These are phyloP conservation scores for Norana najaformis DNA, from an alignment of 2,888 invertebrate genomes.

Conservation along the genomic window DNA sequence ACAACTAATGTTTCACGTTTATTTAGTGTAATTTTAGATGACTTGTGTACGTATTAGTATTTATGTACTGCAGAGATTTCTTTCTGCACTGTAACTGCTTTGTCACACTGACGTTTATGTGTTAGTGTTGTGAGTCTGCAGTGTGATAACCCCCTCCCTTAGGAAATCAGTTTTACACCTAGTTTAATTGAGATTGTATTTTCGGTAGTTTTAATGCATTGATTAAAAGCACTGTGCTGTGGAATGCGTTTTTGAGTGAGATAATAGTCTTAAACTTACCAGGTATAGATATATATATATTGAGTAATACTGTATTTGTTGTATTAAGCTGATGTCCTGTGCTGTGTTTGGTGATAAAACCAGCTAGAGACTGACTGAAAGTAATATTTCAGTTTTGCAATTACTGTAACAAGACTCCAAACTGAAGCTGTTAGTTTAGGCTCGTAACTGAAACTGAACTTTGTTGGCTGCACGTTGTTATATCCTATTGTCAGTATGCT, in stretches of 20 bases:
- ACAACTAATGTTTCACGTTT: too few species aligned
- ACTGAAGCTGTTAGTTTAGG: background rate
- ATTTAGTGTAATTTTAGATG: background rate
- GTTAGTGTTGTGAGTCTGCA: background rate
- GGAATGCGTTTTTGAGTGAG: background rate
- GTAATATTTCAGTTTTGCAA: background rate
- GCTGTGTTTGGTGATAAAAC: background rate
- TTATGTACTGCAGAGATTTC: background rate
- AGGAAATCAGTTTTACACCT: constrained; percentile 1
- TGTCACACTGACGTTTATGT: background rate
- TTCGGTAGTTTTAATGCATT: background rate
- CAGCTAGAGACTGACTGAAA: background rate
- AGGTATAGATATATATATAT: constrained; percentile 2
- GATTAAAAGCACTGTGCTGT: background rate
- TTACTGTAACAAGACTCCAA: background rate
- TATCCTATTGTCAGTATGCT: background rate
- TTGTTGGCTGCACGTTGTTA: background rate
- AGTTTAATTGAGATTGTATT: background rate
- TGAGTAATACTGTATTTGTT: background rate
- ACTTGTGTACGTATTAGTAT: background rate
- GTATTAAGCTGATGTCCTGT: constrained; percentile 5
- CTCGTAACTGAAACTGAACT: background rate
- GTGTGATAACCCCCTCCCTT: background rate
- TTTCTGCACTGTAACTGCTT: background rate
- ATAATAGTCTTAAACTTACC: background rate